Conservation (phyloP, 1,140 invertebrate species). For the Metaphire vulgaris region DNA sequence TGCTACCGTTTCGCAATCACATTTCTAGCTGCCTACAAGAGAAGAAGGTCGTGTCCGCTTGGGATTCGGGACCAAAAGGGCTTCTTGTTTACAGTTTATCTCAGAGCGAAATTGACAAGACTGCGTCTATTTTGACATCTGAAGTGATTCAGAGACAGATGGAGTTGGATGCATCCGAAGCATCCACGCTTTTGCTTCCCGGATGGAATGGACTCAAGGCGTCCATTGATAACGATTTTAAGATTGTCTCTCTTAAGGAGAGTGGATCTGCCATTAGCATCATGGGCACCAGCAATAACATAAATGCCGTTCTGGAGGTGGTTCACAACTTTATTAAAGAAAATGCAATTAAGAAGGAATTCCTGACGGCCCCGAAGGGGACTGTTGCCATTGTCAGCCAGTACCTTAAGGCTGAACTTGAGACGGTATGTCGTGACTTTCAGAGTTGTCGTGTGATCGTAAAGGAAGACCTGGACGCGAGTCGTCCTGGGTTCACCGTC, state of each 20-base stretch:
- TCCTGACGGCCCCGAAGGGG: not conserved
- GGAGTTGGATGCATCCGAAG: not conserved
- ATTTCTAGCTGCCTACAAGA: not conserved
- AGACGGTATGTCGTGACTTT: not conserved
- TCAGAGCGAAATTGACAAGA: not conserved
- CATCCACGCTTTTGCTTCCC: not conserved
- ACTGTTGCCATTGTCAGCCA: not conserved
- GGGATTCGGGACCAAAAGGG: not conserved
- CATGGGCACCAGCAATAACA: not conserved
- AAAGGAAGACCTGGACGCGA: not conserved
- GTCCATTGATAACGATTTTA: not conserved
- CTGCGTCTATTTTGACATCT: not conserved
- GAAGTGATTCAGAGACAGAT: not conserved
- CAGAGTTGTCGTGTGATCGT: not conserved
- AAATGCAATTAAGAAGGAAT: not conserved
- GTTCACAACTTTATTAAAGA: not conserved
- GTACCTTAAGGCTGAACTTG: not conserved
- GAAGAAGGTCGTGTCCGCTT: not conserved
- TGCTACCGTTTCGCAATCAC: not conserved
- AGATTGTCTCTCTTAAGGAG: not conserved
- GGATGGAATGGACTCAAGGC: not conserved
- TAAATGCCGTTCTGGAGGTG: not conserved
- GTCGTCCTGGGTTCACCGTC: not conserved
- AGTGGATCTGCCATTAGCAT: not conserved
- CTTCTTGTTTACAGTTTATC: not conserved